Base-by-base conservation (phyloP, 1,140 invertebrate species). In the Carcinoscorpius rotundicauda region DNA sequence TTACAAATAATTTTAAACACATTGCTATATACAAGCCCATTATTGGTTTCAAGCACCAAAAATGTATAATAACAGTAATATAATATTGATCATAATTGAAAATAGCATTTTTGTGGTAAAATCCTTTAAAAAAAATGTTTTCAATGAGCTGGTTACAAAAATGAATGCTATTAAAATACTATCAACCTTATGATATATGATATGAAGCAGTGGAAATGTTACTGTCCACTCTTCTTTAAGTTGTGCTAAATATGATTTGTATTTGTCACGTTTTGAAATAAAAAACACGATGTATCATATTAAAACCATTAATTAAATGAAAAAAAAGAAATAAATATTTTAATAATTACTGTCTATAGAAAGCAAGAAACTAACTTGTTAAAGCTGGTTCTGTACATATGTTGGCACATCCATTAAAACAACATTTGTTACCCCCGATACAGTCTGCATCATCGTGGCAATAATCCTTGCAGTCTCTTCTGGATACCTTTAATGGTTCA, bases 391-490 rank as follows among this genome's bases (percentile, higher is more conserved):
- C 79, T 0, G 87, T 74, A 73, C 91, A 93, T 5, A 84, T 79
- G 11, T 79, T 79, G 6, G 85, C 85, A 72, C 91, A 93, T 52
- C 86, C 87, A 70, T 83, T 86, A 62, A 77, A 78, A 73, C 91
- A 95, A 76, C 91, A 94, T 75, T 94, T 94, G 69, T 82, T 79
- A 5, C 84, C 82, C 49, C 81, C 83, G 4, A 81, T 73, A 76
- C 91, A 95, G 70, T 93, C 88, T 0, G 87, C 86, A 75, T 95
- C 91, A 11, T 82, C 83, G 60, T 81, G 76, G 74, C 91, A 94
- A 73, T 89, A 85, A 9, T 79, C 76, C 6, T 82, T 81, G 73
- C 89, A 92, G 10, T 72, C 61, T n/a, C 10, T 57, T 58, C 59
- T 51, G 5, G 50, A 52, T 9, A 50, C n/a, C 10, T 57, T 58